Evolutionary conservation across 2,888 invertebrate species (phyloP).

Genomic region (Empis livida): DNA sequence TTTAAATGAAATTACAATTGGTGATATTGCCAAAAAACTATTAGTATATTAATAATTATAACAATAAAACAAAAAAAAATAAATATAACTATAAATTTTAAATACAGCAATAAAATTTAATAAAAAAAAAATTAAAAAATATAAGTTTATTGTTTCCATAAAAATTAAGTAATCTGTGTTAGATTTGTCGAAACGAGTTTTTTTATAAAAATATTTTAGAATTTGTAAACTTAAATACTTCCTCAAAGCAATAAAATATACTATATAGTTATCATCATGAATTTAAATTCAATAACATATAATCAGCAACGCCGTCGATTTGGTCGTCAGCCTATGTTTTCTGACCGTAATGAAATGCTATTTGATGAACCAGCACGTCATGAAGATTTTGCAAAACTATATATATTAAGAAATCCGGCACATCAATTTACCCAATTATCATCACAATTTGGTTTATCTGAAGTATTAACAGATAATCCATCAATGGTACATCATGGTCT

Average conservation of each 20-base stretch:
- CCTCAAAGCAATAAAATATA: too few relatives aligned
- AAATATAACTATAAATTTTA: too few relatives aligned
- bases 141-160: too few relatives aligned
- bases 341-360: constrained; percentile 48
- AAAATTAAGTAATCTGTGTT: too few relatives aligned
- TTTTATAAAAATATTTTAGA: too few relatives aligned
- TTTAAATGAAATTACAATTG: constrained; percentile 19
- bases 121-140: too few relatives aligned
- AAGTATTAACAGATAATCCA: constrained; percentile 29
- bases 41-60: constrained; percentile 19
- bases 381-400: constrained; percentile 36
- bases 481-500: constrained; percentile 39
- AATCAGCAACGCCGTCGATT: constrained; percentile 48
- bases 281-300: constrained; percentile 21
- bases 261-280: constrained; percentile 4
- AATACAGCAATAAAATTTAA: too few relatives aligned
- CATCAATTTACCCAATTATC: constrained; percentile 46
- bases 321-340: constrained; percentile 59
- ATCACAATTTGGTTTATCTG: constrained; percentile 26
- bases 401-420: constrained; percentile 47
- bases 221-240: too few relatives aligned
- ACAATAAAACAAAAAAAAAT: too few relatives aligned
- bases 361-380: constrained; percentile 49
- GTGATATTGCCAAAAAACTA: constrained; percentile 21
- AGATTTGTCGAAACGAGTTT: too few relatives aligned